phyloP scores from a whole-genome alignment of 2,888 invertebrate genomes.

The Drosophila mercatorum region DNA sequence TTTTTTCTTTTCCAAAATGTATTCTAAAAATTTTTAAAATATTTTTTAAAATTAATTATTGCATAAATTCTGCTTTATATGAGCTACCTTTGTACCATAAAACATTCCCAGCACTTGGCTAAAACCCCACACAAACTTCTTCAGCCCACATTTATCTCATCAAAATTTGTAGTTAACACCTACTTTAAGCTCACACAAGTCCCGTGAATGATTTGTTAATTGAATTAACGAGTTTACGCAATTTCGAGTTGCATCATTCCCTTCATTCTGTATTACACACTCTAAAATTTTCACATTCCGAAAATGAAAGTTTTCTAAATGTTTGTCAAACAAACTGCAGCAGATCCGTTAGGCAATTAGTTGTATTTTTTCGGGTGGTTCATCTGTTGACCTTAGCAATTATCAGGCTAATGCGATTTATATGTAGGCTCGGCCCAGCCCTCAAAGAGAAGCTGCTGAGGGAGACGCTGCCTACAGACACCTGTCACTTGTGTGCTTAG shows the following conservation, averaged over 20 bases:
- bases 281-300: slow-evolving; percentile 14
- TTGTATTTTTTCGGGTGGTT: neutral
- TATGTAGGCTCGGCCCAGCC: slow-evolving; percentile 38
- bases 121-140: neutral
- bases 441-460: slow-evolving; percentile 10
- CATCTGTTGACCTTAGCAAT: slow-evolving; percentile 55
- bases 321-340: slow-evolving; percentile 42
- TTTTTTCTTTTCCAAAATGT: too few relatives aligned
- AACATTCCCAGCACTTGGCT: too few relatives aligned
- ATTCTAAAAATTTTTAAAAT: too few relatives aligned
- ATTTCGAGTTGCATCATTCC: slow-evolving; percentile 55
- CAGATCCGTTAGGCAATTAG: slow-evolving; percentile 10
- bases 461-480: slow-evolving; percentile 22
- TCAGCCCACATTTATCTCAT: neutral
- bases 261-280: slow-evolving; percentile 50
- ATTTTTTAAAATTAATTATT: too few relatives aligned
- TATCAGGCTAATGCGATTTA: slow-evolving; percentile 61
- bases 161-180: slow-evolving; percentile 26
- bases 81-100: too few relatives aligned
- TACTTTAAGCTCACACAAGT: slow-evolving; percentile 5
- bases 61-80: too few relatives aligned
- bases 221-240: slow-evolving; percentile 48
- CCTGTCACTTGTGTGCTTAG: slow-evolving; percentile 37
- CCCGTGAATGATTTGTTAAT: slow-evolving; percentile 35
- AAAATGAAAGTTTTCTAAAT: slow-evolving; percentile 66